These are phyloP conservation scores for Cryptophagus acutangulus DNA, from an alignment of 2,888 invertebrate genomes.

Conservation along the genomic window DNA sequence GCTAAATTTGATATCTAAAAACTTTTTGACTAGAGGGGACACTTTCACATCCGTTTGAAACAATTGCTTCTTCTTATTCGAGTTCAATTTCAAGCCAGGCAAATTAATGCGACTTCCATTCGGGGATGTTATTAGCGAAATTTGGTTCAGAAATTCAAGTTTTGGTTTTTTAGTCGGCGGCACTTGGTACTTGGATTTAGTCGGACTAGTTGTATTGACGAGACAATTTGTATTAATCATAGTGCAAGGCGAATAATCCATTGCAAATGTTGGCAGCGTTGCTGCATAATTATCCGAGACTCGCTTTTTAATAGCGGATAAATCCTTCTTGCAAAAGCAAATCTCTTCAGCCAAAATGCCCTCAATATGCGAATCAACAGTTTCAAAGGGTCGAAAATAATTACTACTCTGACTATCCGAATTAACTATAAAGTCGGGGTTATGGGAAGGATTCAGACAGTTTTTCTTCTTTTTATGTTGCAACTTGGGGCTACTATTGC, in stretches of 20 bases:
- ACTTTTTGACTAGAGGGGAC: constrained; percentile 57
- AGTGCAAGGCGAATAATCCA: constrained; percentile 52
- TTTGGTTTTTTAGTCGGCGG: constrained; percentile 42
- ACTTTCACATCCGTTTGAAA: constrained; percentile 42
- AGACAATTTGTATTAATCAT: constrained; percentile 44
- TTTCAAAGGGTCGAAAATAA: constrained; percentile 41
- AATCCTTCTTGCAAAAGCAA: constrained; percentile 23
- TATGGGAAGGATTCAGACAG: constrained; percentile 36
- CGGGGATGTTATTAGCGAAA: constrained; percentile 36
- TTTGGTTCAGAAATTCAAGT: constrained; percentile 41
- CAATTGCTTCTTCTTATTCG: constrained; percentile 14
- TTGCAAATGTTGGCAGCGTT: constrained; percentile 54
- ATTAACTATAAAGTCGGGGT: constrained; percentile 19
- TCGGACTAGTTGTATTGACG: constrained; percentile 50
- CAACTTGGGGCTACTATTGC: constrained; percentile 17
- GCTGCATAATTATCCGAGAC: constrained; percentile 44
- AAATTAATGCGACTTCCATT: constrained; percentile 30
- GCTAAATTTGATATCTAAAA: constrained; percentile 56
- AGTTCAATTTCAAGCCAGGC: constrained; percentile 24
- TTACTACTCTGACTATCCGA: constrained; percentile 31
- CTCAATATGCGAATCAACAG: constrained; percentile 43
- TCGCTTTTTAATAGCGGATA: constrained; percentile 17
- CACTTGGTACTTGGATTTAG: constrained; percentile 47
- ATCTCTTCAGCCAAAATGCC: constrained; percentile 25
- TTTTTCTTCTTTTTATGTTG: constrained; percentile 42